Evolutionary conservation across 1,140 invertebrate species (phyloP).

Genomic region (Trichomalopsis sarcophagae): DNA sequence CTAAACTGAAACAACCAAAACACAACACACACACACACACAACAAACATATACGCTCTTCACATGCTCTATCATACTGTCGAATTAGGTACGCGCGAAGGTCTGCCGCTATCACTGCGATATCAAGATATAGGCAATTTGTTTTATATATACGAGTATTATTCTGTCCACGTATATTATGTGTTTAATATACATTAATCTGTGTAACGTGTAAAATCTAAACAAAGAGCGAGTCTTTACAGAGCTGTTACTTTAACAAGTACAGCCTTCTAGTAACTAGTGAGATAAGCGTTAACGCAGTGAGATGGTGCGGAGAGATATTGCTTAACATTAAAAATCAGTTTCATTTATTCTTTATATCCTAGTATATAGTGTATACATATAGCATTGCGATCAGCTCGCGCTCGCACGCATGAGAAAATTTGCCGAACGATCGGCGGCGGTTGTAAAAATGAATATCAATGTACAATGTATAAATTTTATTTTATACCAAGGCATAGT

Average conservation of each 20-base stretch:
- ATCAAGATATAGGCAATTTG: conserved; percentile 55
- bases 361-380: not conserved
- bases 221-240: not conserved
- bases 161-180: conserved; percentile 6
- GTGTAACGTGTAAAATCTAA: not conserved
- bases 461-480: conserved; percentile 35
- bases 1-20: not conserved
- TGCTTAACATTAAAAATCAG: conserved; percentile 10
- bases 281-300: not conserved
- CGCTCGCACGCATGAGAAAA: conserved; percentile 15
- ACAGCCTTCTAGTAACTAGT: not conserved
- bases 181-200: not conserved
- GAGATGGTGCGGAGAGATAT: not conserved
- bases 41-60: conserved; percentile 35
- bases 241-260: not conserved
- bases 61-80: conserved; percentile 52
- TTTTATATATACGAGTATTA: conserved; percentile 10
- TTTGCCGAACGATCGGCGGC: not conserved
- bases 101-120: conserved; percentile 57
- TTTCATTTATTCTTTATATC: conserved; percentile 11
- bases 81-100: conserved; percentile 69
- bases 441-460: not conserved
- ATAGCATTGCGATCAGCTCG: not conserved
- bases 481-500: conserved; percentile 24
- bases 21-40: conserved; percentile 8